phyloP scores from a whole-genome alignment of 2,797 vertebrate species.

The Characodon lateralis region DNA sequence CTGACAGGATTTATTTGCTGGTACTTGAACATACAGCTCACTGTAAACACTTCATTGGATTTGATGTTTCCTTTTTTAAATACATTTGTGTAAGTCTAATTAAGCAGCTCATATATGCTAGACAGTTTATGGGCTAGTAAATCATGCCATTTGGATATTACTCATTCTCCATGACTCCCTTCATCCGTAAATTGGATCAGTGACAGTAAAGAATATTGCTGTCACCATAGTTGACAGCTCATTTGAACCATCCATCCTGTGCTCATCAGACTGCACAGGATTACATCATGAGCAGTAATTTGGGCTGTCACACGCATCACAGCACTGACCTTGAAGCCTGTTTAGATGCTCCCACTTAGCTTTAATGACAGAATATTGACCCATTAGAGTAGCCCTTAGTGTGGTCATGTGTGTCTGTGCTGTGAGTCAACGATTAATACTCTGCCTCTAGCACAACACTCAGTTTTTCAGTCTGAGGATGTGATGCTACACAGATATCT shows the following conservation, averaged over 20 bases:
- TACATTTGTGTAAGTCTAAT: neutral
- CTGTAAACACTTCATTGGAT: neutral
- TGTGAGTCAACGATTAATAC: neutral
- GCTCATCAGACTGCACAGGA: conserved; percentile 28
- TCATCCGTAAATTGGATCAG: conserved; percentile 32
- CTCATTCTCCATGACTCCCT: conserved; percentile 15
- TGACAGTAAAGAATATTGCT: conserved; percentile 33
- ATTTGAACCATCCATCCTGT: conserved; percentile 30
- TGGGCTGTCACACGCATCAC: conserved; percentile 21
- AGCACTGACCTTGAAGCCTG: conserved; percentile 15
- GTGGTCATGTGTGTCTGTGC: neutral
- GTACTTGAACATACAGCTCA: neutral
- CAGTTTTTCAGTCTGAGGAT: too few relatives aligned
- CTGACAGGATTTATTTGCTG: neutral
- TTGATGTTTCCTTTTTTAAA: neutral
- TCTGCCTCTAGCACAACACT: neutral
- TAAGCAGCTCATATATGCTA: neutral
- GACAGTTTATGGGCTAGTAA: conserved; percentile 2
- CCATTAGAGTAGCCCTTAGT: neutral
- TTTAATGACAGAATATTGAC: conserved; percentile 17
- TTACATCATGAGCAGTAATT: conserved; percentile 35
- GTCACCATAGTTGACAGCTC: conserved; percentile 32
- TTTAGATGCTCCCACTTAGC: neutral
- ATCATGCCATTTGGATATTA: neutral
- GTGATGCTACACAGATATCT: neutral